phyloP scores from a whole-genome alignment of 92 coral and sea anemone species.

The Epizoanthus rinbou region DNA sequence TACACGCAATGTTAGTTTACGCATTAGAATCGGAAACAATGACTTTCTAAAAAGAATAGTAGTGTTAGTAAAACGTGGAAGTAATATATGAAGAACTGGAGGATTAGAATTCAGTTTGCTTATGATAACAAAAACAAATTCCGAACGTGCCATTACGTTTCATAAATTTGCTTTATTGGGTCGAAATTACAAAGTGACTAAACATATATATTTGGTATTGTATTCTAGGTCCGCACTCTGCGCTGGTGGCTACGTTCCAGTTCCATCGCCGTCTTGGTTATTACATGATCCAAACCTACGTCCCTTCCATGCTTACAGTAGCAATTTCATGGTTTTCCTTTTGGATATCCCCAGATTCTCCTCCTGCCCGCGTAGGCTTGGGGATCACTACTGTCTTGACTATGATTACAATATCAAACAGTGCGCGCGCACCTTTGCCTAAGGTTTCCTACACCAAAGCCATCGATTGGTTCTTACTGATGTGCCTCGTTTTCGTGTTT shows the following conservation, averaged over 20 bases:
- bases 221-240: slow-evolving; percentile 87
- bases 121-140: no score
- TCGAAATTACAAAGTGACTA: background rate
- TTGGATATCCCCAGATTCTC: slow-evolving; percentile 97
- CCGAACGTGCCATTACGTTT: no score
- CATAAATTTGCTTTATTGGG: no score
- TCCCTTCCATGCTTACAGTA: slow-evolving; percentile 95
- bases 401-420: slow-evolving; percentile 95
- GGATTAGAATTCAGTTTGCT: background rate
- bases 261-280: slow-evolving; percentile 99
- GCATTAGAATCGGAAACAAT: no score
- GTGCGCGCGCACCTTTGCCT: slow-evolving; percentile 99
- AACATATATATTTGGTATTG: background rate
- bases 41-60: no score
- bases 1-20: no score
- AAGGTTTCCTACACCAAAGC: slow-evolving; percentile 88
- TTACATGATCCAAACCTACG: slow-evolving; percentile 96
- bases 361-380: slow-evolving; percentile 97
- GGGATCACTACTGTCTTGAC: slow-evolving; percentile 97
- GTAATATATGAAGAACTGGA: no score
- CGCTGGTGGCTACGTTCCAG: slow-evolving; percentile 85
- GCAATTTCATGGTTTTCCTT: slow-evolving; percentile 96
- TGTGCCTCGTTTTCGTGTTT: slow-evolving; percentile 95
- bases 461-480: slow-evolving; percentile 93
- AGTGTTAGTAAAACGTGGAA: no score